Conservation (phyloP, 2,113 vertebrate genomes). For the Gallinago paraguaiae region DNA sequence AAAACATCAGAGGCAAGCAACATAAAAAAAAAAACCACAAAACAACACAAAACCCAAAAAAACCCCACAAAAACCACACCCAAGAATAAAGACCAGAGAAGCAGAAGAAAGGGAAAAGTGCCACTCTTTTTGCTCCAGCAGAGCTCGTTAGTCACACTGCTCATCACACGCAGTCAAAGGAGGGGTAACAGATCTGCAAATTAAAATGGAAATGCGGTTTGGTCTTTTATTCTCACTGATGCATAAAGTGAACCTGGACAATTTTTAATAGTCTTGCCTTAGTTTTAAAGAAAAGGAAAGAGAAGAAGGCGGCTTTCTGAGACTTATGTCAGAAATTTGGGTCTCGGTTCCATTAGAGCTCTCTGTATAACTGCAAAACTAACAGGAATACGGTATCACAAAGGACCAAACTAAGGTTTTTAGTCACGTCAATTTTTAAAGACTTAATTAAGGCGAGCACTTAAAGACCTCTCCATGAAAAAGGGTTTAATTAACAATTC, state of each 20-base stretch:
- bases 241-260: conserved; percentile 64
- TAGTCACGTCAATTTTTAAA: conserved; percentile 38
- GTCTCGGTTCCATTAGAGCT: conserved; percentile 1
- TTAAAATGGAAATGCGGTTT: conserved; percentile 58
- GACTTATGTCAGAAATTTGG: conserved; percentile 45
- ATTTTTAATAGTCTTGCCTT: conserved; percentile 54
- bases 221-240: conserved; percentile 60
- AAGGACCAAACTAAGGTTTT: conserved; percentile 43
- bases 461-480: conserved; percentile 1
- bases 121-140: conserved; percentile 31
- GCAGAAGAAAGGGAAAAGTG: conserved; percentile 61
- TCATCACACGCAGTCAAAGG: conserved; percentile 60
- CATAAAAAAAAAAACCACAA: conserved; percentile 48
- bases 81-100: conserved; percentile 54
- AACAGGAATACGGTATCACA: conserved; percentile 34
- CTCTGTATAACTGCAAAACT: conserved; percentile 26
- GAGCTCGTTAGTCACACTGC: conserved; percentile 66
- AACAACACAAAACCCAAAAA: not conserved
- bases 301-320: conserved; percentile 52
- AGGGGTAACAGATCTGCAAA: conserved; percentile 65
- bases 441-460: conserved; percentile 40
- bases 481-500: conserved; percentile 50
- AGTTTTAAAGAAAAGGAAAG: conserved; percentile 36
- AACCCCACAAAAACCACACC: conserved; percentile 27
- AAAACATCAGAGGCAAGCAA: conserved; percentile 66